These are phyloP conservation scores for Morpho helenor DNA, from an alignment of 2,888 invertebrate species.

Conservation along the genomic window DNA sequence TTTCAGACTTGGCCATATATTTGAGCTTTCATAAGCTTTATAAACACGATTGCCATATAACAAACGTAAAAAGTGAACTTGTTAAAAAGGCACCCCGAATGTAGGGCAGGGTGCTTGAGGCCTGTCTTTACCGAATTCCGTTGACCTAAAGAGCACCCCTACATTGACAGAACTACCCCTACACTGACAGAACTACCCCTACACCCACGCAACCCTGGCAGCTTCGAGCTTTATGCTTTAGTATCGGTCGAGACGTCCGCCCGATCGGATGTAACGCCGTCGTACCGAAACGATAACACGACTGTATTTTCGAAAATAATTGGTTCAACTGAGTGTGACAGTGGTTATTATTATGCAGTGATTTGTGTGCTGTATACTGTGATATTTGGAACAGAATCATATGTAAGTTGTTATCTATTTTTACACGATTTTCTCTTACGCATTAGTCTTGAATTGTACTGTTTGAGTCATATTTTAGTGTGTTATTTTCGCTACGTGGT, in stretches of 20 bases:
- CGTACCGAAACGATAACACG: slow-evolving; percentile 8
- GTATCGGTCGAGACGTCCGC: slow-evolving; percentile 42
- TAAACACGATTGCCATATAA: background rate
- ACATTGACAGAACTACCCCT: slow-evolving; percentile 43
- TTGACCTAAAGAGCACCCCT: slow-evolving; percentile 63
- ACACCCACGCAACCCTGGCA: slow-evolving; percentile 29
- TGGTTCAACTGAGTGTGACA: background rate
- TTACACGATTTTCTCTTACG: slow-evolving; percentile 5
- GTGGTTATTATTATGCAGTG: slow-evolving; percentile 6
- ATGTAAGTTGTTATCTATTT: slow-evolving; percentile 6
- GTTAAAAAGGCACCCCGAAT: slow-evolving; percentile 30
- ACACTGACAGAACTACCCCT: slow-evolving; percentile 5
- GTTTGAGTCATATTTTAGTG: slow-evolving; percentile 7
- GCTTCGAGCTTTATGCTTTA: slow-evolving; percentile 32
- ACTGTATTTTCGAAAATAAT: slow-evolving; percentile 6
- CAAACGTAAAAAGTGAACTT: slow-evolving; percentile 3
- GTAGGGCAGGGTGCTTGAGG: slow-evolving; percentile 59
- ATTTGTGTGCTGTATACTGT: background rate
- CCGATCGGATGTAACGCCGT: slow-evolving; percentile 27
- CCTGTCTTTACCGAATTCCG: slow-evolving; percentile 65
- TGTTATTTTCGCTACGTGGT: background rate
- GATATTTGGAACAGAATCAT: slow-evolving; percentile 1
- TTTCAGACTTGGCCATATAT: too few species aligned
- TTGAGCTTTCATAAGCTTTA: background rate
- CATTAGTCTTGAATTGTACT: background rate